These are phyloP conservation scores for Trichopria drosophilae DNA, from an alignment of 2,888 invertebrate species.

Conservation along the genomic window DNA sequence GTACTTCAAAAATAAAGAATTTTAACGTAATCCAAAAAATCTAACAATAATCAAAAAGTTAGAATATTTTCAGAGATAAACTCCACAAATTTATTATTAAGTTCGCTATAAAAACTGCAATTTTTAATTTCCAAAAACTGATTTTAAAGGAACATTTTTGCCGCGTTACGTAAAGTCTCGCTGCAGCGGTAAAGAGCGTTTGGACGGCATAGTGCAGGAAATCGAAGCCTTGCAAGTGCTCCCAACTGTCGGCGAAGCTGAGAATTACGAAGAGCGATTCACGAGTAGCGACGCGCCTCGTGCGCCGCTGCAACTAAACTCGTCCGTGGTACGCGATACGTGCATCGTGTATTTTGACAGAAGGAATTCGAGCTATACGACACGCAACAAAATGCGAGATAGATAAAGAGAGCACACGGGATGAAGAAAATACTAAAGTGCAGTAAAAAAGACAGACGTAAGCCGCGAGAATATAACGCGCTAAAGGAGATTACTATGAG, in stretches of 20 bases:
- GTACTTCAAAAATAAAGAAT: too few relatives aligned
- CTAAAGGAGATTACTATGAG: neutral
- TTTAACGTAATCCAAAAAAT: too few relatives aligned
- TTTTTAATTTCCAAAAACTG: too few relatives aligned
- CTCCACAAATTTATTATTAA: too few relatives aligned
- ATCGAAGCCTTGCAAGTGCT: conserved; percentile 54
- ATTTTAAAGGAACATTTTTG: too few relatives aligned
- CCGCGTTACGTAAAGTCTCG: too few relatives aligned
- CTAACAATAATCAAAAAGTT: too few relatives aligned
- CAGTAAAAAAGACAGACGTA: neutral
- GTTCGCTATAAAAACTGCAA: too few relatives aligned
- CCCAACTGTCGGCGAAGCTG: conserved; percentile 48
- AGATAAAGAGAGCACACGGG: neutral
- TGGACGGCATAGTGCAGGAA: too few relatives aligned
- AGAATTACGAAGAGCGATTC: too few relatives aligned
- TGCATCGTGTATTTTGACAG: conserved; percentile 16
- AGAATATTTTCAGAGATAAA: too few relatives aligned
- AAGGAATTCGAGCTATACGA: neutral
- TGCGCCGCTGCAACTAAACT: conserved; percentile 33
- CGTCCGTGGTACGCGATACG: conserved; percentile 18
- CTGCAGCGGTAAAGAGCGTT: too few relatives aligned
- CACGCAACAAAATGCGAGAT: neutral
- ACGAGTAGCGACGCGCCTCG: conserved; percentile 41
- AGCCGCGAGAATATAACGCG: neutral
- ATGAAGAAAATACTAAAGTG: neutral